A percentile compares a stretch with the other conserved stretches of the same genome.
These are phyloP conservation scores for Ptilorrhoa leucosticta DNA, from an alignment of 2,113 vertebrate genomes.

Conservation along the genomic window DNA sequence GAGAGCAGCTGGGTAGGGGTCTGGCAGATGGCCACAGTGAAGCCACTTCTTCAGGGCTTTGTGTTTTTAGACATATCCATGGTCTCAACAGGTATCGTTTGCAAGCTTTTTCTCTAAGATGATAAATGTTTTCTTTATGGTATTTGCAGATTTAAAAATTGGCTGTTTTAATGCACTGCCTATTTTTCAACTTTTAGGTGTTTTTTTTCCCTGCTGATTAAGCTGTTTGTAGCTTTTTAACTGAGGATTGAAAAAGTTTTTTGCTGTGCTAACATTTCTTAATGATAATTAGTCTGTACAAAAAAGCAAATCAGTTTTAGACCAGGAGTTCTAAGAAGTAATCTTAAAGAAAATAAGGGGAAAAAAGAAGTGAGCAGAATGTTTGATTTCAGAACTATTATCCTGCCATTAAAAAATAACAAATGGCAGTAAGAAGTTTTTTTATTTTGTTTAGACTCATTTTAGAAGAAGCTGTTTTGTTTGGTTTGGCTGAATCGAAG, in stretches of 20 bases:
- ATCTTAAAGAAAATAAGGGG: neutral
- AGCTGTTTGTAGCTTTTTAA: neutral
- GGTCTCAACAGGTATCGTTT: neutral
- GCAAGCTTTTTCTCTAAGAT: neutral
- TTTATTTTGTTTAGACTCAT: neutral
- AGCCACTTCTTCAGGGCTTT: neutral
- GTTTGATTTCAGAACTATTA: neutral
- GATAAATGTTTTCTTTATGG: neutral
- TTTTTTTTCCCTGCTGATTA: neutral
- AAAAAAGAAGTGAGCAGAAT: neutral
- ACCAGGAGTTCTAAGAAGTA: neutral
- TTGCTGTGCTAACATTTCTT: neutral
- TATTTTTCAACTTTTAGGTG: neutral
- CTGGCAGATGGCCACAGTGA: neutral
- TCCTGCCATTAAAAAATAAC: neutral
- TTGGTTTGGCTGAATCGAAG: neutral
- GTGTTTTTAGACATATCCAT: neutral
- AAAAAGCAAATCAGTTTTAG: neutral
- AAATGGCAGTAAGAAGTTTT: neutral
- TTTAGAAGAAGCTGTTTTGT: neutral
- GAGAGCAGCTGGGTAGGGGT: rapidly evolving
- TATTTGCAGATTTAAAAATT: neutral
- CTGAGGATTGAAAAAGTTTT: neutral
- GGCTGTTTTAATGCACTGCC: neutral
- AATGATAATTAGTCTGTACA: neutral